Evolutionary conservation across 2,113 vertebrate species (phyloP).

Genomic region (rat (Rattus norvegicus)): DNA sequence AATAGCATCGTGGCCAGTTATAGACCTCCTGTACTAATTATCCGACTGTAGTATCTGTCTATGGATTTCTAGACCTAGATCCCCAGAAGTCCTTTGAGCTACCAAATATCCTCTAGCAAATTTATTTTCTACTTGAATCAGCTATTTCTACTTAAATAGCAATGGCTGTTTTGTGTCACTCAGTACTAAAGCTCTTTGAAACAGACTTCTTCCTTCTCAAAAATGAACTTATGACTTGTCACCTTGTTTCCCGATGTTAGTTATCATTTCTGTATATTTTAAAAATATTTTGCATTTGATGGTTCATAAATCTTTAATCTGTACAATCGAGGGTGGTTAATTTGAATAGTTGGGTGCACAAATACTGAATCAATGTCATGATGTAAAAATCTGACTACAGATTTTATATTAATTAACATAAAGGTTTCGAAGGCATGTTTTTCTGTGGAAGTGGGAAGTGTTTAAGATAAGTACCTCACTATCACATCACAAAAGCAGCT

Average conservation of each 20-base stretch:
- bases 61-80: not conserved
- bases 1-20: not conserved
- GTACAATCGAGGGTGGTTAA: not conserved
- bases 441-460: constrained; percentile 6
- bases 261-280: constrained; percentile 41
- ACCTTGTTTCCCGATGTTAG: constrained; percentile 43
- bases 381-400: constrained; percentile 31
- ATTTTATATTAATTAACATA: constrained; percentile 35
- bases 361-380: not conserved
- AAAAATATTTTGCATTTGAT: constrained; percentile 55
- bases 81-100: not conserved
- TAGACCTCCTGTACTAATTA: not conserved
- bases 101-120: not conserved
- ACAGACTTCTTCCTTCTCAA: not conserved
- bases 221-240: not conserved
- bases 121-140: constrained; percentile 29
- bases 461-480: not conserved
- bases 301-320: constrained; percentile 44
- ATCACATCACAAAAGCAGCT: not conserved
- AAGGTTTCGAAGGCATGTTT: constrained; percentile 48
- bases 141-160: not conserved
- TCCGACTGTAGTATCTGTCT: not conserved
- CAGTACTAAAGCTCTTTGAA: not conserved
- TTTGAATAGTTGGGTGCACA: constrained; percentile 34
- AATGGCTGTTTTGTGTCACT: not conserved